phyloP scores from a whole-genome alignment of 2,113 vertebrate species.

The Piprites chloris region DNA sequence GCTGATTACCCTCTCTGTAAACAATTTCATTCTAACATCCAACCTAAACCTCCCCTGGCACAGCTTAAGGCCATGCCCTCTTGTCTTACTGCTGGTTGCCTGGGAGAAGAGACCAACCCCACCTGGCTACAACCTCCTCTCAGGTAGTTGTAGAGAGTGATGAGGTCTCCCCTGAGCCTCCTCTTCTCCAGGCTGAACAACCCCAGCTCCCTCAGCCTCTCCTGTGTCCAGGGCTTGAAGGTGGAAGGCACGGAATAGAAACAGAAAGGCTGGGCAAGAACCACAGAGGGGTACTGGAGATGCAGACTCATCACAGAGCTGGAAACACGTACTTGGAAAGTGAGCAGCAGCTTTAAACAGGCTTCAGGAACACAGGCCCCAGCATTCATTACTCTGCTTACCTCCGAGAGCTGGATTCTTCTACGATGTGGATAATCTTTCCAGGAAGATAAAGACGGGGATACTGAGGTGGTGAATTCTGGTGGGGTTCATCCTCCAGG shows the following conservation, averaged over 20 bases:
- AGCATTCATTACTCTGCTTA: conserved; percentile 22
- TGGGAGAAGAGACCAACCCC: too few species aligned
- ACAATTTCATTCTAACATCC: too few species aligned
- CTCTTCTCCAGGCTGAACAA: too few species aligned
- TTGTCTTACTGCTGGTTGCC: too few species aligned
- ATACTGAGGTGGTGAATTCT: conserved; percentile 72
- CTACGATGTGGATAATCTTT: conserved; percentile 86
- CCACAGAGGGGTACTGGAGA: not conserved
- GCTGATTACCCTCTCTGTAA: too few species aligned
- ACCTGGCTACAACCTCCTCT: too few species aligned
- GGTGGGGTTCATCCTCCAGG: conserved; percentile 76
- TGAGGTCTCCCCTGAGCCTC: too few species aligned
- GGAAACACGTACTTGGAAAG: rapidly evolving
- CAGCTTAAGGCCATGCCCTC: too few species aligned
- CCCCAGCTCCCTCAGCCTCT: too few species aligned
- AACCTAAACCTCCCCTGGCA: too few species aligned
- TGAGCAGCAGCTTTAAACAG: not conserved
- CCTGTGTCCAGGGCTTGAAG: not conserved
- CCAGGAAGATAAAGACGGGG: conserved; percentile 89
- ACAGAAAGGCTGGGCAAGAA: not conserved
- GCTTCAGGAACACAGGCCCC: not conserved
- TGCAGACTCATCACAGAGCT: not conserved
- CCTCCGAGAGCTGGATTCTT: conserved; percentile 83
- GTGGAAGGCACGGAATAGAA: not conserved
- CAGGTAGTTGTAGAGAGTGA: too few species aligned